Evolutionary conservation across 2,113 vertebrate species (phyloP).

Genomic region (Alligator mississippiensis): DNA sequence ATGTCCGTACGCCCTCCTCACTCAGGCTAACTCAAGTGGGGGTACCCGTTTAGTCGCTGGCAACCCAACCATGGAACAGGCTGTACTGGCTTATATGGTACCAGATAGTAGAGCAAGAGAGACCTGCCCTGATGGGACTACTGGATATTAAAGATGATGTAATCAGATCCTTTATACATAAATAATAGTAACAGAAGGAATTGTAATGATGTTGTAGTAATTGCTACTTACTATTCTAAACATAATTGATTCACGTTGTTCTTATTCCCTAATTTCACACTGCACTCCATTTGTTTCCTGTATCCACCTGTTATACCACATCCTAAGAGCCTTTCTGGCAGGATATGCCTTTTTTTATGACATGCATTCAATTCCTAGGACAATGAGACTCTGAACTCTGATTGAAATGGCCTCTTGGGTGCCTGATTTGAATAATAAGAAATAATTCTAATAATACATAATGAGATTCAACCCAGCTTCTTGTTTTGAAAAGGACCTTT

Average conservation of each 20-base stretch:
- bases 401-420: neutral
- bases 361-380: slow-evolving; percentile 5
- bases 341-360: slow-evolving; percentile 4
- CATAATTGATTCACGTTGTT: slow-evolving; percentile 40
- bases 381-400: neutral
- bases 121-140: neutral
- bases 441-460: neutral
- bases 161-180: neutral
- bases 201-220: neutral
- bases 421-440: slow-evolving; percentile 5
- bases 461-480: neutral
- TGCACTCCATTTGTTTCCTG: slow-evolving; percentile 23
- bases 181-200: neutral
- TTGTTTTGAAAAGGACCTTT: neutral
- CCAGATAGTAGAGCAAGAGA: too few relatives aligned
- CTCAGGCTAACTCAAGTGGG: too few relatives aligned
- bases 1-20: too few relatives aligned
- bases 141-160: neutral
- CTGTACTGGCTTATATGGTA: too few relatives aligned
- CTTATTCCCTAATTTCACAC: slow-evolving; percentile 25
- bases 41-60: too few relatives aligned
- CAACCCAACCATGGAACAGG: too few relatives aligned
- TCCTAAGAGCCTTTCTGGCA: slow-evolving; percentile 31
- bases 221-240: slow-evolving; percentile 39
- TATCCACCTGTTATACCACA: slow-evolving; percentile 4